phyloP scores from a whole-genome alignment of 2,797 vertebrate species.

The Manis javanica region DNA sequence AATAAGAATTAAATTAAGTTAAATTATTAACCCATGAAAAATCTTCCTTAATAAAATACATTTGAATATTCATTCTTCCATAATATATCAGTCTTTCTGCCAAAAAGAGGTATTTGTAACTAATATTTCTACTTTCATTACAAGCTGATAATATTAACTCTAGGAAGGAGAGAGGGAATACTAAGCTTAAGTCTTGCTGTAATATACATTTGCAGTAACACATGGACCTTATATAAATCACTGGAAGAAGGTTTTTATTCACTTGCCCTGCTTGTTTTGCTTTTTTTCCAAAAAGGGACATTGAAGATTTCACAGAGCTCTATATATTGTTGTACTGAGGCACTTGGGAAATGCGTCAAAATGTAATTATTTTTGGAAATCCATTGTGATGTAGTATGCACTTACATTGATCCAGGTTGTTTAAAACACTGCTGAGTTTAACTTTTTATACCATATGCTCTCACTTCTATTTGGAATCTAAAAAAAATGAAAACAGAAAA shows the following conservation, averaged over 20 bases:
- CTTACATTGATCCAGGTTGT: not conserved
- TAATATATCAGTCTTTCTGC: not conserved
- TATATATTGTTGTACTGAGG: not conserved
- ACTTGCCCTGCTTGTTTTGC: not conserved
- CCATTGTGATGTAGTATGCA: not conserved
- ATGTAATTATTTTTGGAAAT: not conserved
- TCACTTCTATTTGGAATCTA: not conserved
- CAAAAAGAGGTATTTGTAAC: not conserved
- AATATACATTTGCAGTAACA: not conserved
- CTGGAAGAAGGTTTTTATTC: not conserved
- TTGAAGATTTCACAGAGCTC: not conserved
- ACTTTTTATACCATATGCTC: not conserved
- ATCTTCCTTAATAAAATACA: not conserved
- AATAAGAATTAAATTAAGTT: constrained; percentile 8
- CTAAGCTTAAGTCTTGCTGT: not conserved
- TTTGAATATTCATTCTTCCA: not conserved
- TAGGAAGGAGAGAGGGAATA: not conserved
- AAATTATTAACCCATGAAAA: not conserved
- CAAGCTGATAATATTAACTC: not conserved
- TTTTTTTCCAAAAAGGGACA: not conserved
- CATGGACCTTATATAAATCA: not conserved
- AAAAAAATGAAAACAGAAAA: not conserved
- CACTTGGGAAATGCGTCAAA: not conserved
- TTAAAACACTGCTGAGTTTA: not conserved
- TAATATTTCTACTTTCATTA: constrained; percentile 5